Evolutionary conservation across 2,113 vertebrate genomes (phyloP).

Genomic region (Apodemus sylvaticus): DNA sequence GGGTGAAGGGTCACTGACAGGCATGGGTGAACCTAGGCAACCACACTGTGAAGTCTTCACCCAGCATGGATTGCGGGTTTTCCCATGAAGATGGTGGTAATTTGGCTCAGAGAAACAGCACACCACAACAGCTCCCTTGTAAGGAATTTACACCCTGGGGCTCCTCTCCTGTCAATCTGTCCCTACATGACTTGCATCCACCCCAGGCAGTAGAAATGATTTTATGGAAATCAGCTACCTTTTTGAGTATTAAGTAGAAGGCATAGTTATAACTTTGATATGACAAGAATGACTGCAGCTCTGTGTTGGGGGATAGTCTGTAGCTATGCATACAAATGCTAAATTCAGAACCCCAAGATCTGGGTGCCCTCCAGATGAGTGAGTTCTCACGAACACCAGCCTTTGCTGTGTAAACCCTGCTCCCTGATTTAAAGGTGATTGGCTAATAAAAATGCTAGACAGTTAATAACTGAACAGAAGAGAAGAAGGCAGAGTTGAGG

Average conservation of each 20-base stretch:
- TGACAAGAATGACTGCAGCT: no score
- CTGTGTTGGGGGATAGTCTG: no score
- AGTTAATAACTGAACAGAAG: no score
- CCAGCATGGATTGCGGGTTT: not conserved
- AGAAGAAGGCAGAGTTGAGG: no score
- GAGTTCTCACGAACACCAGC: no score
- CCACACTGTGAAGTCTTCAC: not conserved
- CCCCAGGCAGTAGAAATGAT: not conserved
- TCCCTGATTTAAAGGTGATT: no score
- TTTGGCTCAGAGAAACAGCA: not conserved
- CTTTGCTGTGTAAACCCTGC: no score
- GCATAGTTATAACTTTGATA: not conserved
- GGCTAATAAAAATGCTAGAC: no score
- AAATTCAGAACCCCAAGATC: no score
- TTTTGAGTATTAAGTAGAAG: not conserved
- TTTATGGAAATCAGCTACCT: not conserved
- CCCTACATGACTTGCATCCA: not conserved
- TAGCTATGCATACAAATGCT: no score
- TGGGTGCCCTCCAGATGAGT: no score
- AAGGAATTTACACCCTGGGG: not conserved
- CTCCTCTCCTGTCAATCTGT: not conserved
- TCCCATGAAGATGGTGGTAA: not conserved
- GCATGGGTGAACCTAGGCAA: not conserved
- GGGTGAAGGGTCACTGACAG: not conserved
- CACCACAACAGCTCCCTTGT: not conserved